Conservation (phyloP, 2,888 invertebrate species). For the Agapetus fuscipes region DNA sequence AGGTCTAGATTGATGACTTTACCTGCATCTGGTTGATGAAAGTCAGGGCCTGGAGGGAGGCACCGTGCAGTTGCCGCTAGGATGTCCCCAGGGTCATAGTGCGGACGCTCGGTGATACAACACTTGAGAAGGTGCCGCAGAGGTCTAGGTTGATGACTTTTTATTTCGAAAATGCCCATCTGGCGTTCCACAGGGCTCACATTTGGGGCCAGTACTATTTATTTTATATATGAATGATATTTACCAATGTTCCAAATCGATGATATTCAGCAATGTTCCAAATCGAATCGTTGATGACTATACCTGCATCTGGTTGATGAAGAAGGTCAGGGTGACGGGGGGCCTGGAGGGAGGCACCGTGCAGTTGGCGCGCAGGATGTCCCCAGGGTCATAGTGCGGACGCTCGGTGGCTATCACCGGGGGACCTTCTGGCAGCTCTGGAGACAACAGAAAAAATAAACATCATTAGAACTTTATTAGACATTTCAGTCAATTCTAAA, state of each 20-base stretch:
- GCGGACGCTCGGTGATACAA: constrained; percentile 56
- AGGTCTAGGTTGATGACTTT: too few relatives aligned
- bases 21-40: constrained; percentile 62
- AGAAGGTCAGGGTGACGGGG: constrained; percentile 55
- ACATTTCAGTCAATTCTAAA: too few relatives aligned
- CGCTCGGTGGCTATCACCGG: constrained; percentile 58
- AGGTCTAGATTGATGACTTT: too few relatives aligned
- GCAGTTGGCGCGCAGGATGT: constrained; percentile 62
- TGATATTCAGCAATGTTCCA: too few relatives aligned
- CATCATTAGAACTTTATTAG: not conserved
- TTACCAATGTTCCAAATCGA: too few relatives aligned
- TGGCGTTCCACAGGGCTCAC: too few relatives aligned
- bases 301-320: constrained; percentile 61
- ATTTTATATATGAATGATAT: too few relatives aligned
- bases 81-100: constrained; percentile 60
- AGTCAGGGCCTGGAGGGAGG: constrained; percentile 60
- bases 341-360: constrained; percentile 61
- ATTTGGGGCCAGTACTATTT: too few relatives aligned
- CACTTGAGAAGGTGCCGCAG: too few relatives aligned
- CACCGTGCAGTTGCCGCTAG: constrained; percentile 64
- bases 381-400: constrained; percentile 61
- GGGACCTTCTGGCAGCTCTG: constrained; percentile 35
- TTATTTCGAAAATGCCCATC: too few relatives aligned
- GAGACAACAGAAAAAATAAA: constrained; percentile 4
- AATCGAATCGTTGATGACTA: too few relatives aligned